These are phyloP conservation scores for Brachyopa scutellaris DNA, from an alignment of 2,888 invertebrate species.

Conservation along the genomic window DNA sequence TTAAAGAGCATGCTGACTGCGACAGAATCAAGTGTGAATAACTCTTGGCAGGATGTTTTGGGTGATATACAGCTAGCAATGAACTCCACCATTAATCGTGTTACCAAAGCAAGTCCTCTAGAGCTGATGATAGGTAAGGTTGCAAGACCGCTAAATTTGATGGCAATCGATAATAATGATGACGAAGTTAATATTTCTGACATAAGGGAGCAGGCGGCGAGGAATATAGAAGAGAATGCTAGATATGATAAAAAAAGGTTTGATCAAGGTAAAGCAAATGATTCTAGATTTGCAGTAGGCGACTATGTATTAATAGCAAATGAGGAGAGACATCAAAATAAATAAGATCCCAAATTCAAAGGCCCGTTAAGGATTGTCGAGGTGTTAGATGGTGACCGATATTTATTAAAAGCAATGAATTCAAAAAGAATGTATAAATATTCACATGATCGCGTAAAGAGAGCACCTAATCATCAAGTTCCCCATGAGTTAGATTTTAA, in stretches of 20 bases:
- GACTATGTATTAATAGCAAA: constrained; percentile 9
- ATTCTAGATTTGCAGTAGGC: neutral
- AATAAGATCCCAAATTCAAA: constrained; percentile 22
- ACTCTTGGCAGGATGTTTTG: constrained; percentile 36
- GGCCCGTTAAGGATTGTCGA: neutral
- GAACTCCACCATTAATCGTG: too few species aligned
- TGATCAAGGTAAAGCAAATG: constrained; percentile 29
- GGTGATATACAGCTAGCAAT: too few species aligned
- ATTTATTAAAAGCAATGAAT: neutral
- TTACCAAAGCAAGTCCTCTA: constrained; percentile 36
- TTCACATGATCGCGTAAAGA: neutral
- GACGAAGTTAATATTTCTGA: constrained; percentile 4
- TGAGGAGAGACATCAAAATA: constrained; percentile 14
- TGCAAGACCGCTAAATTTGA: neutral
- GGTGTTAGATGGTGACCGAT: constrained; percentile 3
- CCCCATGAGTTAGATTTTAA: too few species aligned
- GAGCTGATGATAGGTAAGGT: constrained; percentile 31
- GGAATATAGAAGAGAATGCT: too few species aligned
- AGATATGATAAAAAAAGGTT: too few species aligned
- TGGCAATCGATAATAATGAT: constrained; percentile 6
- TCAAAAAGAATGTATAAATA: neutral
- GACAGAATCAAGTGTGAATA: too few species aligned
- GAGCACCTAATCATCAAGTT: too few species aligned
- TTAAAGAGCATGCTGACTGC: constrained; percentile 35
- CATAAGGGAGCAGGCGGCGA: constrained; percentile 15